A percentile compares a stretch with the other conserved stretches of the same genome.
These are phyloP conservation scores for Halictus quadricinctus DNA, from an alignment of 2,888 invertebrate species.

Conservation along the genomic window DNA sequence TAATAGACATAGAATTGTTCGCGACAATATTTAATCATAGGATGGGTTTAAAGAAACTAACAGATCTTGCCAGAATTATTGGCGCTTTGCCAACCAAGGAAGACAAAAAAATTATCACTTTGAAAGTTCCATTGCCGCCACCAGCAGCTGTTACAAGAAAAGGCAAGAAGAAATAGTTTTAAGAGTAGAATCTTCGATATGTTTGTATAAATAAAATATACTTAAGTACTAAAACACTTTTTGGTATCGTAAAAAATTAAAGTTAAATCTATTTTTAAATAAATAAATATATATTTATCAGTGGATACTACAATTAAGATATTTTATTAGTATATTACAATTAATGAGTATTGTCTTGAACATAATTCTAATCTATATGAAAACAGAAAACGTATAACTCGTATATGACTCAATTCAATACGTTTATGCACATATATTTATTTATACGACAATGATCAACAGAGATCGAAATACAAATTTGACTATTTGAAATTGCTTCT, in stretches of 20 bases:
- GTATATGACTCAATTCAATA: neutral
- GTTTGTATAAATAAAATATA: constrained; percentile 29
- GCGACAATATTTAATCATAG: constrained; percentile 66
- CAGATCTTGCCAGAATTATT: constrained; percentile 73
- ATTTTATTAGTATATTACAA: neutral
- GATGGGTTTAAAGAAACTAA: constrained; percentile 74
- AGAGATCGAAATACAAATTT: neutral
- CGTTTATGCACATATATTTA: neutral
- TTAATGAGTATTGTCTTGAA: neutral
- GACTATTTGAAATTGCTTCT: neutral
- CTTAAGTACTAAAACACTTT: neutral
- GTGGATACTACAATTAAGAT: neutral
- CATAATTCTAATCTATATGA: neutral
- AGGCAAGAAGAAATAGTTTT: constrained; percentile 59
- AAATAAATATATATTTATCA: constrained; percentile 5
- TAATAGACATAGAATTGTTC: constrained; percentile 75
- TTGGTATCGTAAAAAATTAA: neutral
- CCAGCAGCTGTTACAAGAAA: constrained; percentile 55
- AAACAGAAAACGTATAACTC: neutral
- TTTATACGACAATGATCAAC: neutral
- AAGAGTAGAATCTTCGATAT: constrained; percentile 11
- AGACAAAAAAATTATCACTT: constrained; percentile 70
- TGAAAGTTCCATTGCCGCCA: constrained; percentile 77
- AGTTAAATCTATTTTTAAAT: neutral
- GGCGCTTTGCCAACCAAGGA: constrained; percentile 72